Conservation (phyloP, 1,140 invertebrate genomes). For the Octopus bimaculoides region DNA sequence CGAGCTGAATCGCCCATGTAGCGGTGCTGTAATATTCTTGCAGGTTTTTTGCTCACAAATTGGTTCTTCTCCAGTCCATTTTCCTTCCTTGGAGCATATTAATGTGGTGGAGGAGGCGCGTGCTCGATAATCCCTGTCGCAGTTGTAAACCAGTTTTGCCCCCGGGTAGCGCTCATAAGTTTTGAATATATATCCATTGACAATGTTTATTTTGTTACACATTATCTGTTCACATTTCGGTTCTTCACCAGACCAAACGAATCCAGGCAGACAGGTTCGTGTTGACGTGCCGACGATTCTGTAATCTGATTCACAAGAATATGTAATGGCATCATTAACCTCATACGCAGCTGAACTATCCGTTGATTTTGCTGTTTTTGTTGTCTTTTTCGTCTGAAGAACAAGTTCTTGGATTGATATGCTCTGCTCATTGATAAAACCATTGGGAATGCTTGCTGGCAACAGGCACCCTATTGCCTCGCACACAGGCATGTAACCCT, state of each 20-base stretch:
- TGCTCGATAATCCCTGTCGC: neutral
- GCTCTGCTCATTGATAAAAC: neutral
- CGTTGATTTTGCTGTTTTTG: constrained; percentile 15
- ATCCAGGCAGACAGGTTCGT: neutral
- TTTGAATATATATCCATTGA: neutral
- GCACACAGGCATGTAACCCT: constrained; percentile 28
- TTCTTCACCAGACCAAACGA: constrained; percentile 18
- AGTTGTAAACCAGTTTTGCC: neutral
- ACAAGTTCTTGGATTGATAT: no score
- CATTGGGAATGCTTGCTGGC: constrained; percentile 24
- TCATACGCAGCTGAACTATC: constrained; percentile 9
- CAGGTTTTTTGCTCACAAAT: neutral
- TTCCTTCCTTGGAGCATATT: neutral
- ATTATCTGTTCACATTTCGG: neutral
- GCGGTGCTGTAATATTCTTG: neutral
- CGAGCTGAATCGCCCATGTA: neutral
- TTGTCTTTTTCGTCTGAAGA: constrained; percentile 5
- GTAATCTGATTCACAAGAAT: constrained; percentile 34
- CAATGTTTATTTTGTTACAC: neutral
- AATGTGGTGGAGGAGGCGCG: neutral
- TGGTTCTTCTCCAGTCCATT: neutral
- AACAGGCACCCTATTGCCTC: constrained; percentile 24
- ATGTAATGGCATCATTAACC: constrained; percentile 15
- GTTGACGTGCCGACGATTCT: constrained; percentile 14
- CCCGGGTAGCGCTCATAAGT: neutral